Percentiles rank a stretch among this genome's conserved stretches.
Conservation (phyloP, 1,140 invertebrate genomes). For the Paramacrobiotus metropolitanus region DNA sequence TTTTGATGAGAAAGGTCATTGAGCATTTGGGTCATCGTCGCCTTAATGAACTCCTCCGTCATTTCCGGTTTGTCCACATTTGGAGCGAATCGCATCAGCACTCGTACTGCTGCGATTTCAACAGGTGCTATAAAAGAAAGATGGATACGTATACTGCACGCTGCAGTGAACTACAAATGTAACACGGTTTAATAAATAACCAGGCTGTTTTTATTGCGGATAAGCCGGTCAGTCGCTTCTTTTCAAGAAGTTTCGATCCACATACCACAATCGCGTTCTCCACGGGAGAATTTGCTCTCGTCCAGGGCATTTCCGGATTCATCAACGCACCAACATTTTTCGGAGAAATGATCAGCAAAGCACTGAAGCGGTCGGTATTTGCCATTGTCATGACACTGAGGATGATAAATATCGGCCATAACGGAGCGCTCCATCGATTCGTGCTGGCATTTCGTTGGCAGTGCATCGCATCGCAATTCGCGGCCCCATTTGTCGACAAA, state of each 20-base stretch:
- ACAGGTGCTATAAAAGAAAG: not conserved
- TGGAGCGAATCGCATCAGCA: not conserved
- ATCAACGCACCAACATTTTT: conserved; percentile 52
- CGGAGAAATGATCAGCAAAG: conserved; percentile 19
- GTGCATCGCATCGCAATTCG: conserved; percentile 7
- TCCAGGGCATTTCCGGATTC: conserved; percentile 17
- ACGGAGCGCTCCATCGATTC: not conserved
- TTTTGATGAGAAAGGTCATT: not conserved
- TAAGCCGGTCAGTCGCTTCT: not conserved
- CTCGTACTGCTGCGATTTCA: not conserved
- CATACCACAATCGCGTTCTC: not conserved
- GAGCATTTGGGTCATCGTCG: not conserved
- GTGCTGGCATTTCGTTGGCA: not conserved
- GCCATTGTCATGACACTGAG: conserved; percentile 27
- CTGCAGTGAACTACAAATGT: too few species aligned
- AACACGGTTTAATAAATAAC: too few species aligned
- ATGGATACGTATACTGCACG: too few species aligned
- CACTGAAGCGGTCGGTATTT: conserved; percentile 53
- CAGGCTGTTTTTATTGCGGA: not conserved
- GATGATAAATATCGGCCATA: conserved; percentile 4
- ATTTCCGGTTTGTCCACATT: not conserved
- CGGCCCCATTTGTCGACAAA: conserved; percentile 15
- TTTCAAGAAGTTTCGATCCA: not conserved
- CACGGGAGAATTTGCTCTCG: not conserved
- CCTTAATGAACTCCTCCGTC: not conserved